phyloP scores from a whole-genome alignment of 1,140 invertebrate genomes.

The Lethocerus indicus region DNA sequence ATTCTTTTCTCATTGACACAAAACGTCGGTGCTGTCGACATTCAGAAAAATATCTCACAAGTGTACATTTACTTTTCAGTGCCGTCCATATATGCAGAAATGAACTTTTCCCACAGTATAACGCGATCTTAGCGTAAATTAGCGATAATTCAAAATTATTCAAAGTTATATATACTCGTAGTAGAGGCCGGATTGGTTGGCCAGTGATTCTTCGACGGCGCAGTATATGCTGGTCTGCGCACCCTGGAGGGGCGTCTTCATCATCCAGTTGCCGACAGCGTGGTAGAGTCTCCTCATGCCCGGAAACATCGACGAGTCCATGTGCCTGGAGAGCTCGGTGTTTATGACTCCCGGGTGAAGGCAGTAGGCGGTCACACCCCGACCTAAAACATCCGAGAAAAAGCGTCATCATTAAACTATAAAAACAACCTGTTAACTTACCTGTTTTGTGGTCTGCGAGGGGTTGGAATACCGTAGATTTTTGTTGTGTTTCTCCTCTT shows the following conservation, averaged over 20 bases:
- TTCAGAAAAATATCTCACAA: no score
- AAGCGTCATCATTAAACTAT: no score
- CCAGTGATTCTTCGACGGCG: slow-evolving; percentile 48
- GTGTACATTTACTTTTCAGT: no score
- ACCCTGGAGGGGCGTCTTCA: slow-evolving; percentile 46
- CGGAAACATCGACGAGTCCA: slow-evolving; percentile 30
- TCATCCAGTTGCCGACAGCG: slow-evolving; percentile 24
- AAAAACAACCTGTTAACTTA: no score
- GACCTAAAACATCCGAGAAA: slow-evolving; percentile 31
- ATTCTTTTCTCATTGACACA: no score
- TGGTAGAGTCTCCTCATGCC: slow-evolving; percentile 36
- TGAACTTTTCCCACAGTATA: no score
- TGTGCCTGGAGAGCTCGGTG: slow-evolving; percentile 55
- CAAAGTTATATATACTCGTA: slow-evolving; percentile 24
- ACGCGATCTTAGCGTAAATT: no score
- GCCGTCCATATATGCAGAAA: no score
- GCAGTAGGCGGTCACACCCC: slow-evolving; percentile 44
- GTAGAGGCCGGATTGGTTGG: slow-evolving; percentile 41
- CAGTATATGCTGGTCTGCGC: slow-evolving; percentile 68
- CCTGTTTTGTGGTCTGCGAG: no score
- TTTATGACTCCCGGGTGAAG: slow-evolving; percentile 55
- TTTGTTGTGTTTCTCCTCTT: no score
- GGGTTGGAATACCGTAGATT: no score
- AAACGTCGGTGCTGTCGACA: no score
- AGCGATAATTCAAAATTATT: slow-evolving; percentile 2